These are phyloP conservation scores for Aspidoscelis tigris DNA, from an alignment of 2,113 vertebrate species.

Conservation along the genomic window DNA sequence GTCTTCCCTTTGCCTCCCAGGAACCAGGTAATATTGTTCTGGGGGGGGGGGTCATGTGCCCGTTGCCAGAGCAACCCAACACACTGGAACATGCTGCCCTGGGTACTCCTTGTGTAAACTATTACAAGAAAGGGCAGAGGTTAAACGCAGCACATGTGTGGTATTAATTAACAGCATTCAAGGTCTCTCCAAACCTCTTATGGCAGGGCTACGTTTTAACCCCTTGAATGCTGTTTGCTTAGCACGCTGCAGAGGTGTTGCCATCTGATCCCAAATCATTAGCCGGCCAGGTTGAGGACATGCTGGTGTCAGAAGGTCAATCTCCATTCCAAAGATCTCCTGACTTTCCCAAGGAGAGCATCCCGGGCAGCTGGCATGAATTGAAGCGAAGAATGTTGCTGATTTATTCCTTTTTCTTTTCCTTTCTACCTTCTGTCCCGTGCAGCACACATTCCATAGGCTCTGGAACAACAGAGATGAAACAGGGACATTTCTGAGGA, in stretches of 20 bases:
- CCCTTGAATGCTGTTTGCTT: not conserved
- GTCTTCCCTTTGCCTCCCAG: not conserved
- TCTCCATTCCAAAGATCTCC: not conserved
- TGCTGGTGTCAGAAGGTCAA: conserved; percentile 15
- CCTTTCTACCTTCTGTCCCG: too few relatives aligned
- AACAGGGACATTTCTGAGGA: too few relatives aligned
- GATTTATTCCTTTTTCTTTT: too few relatives aligned
- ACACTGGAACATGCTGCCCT: conserved; percentile 40
- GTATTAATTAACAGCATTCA: conserved; percentile 73
- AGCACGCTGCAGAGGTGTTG: conserved; percentile 16
- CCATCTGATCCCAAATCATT: not conserved
- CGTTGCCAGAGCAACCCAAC: not conserved
- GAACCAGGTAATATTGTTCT: not conserved
- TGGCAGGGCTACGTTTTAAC: conserved; percentile 63
- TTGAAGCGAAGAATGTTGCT: not conserved
- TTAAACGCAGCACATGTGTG: conserved; percentile 74
- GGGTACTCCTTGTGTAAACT: conserved; percentile 69
- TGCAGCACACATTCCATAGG: too few relatives aligned
- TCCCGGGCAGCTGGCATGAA: not conserved
- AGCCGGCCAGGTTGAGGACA: not conserved
- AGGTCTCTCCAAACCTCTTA: conserved; percentile 62
- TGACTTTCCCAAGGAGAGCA: rapidly evolving
- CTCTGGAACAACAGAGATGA: too few relatives aligned
- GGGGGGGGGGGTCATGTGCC: not conserved
- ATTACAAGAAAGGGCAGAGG: conserved; percentile 69